Percentiles rank a stretch among this genome's conserved stretches.
Conservation (phyloP, 2,113 vertebrate genomes). For the Gymnobelideus leadbeateri region DNA sequence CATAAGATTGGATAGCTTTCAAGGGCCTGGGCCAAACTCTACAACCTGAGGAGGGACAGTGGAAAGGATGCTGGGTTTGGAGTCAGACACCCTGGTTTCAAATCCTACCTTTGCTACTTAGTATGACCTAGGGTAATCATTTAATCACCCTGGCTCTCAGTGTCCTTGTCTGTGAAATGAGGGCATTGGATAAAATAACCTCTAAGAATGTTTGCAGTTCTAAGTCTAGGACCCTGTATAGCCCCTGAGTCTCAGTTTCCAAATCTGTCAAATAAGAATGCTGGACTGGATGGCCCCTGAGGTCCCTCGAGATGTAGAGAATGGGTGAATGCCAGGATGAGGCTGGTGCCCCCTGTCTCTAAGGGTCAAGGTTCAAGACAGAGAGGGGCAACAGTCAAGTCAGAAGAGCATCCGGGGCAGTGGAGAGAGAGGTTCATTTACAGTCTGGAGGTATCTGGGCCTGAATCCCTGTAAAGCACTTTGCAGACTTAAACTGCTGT, state of each 20-base stretch:
- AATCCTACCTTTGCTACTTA: background rate
- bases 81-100: conserved; percentile 21
- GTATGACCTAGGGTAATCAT: conserved; percentile 10
- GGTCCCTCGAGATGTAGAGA: background rate
- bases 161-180: conserved; percentile 41
- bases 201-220: background rate
- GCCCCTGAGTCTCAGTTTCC: conserved; percentile 40
- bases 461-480: background rate
- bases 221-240: conserved; percentile 13
- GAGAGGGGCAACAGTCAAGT: background rate
- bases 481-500: background rate
- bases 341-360: background rate
- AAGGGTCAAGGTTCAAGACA: background rate
- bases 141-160: conserved; percentile 17
- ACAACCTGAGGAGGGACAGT: background rate
- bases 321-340: background rate
- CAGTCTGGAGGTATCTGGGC: background rate
- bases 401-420: too few relatives aligned
- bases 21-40: background rate
- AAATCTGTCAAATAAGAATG: conserved; percentile 29
- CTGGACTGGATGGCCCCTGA: background rate
- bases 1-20: background rate
- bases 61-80: background rate
- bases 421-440: background rate
- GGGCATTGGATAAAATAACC: too few relatives aligned